These are phyloP conservation scores for Vanessa atalanta DNA, from an alignment of 1,140 invertebrate genomes.

Conservation along the genomic window DNA sequence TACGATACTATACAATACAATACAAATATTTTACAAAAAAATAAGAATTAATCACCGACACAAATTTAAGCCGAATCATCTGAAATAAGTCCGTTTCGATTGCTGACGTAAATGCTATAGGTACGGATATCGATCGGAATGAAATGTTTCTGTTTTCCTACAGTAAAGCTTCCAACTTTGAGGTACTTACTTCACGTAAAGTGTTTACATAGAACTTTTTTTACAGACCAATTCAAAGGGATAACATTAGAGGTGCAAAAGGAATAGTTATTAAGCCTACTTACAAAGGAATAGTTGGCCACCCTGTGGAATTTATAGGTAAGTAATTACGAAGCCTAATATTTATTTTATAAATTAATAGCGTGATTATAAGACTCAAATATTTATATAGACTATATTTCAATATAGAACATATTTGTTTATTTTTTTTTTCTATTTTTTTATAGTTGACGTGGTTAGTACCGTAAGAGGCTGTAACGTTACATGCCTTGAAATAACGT, in stretches of 20 bases:
- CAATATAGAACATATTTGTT: too few species aligned
- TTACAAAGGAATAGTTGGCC: constrained; percentile 91
- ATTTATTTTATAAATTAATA: background rate
- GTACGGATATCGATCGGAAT: background rate
- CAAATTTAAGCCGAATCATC: background rate
- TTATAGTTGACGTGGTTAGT: too few species aligned
- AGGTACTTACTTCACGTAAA: constrained; percentile 1
- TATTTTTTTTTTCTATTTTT: too few species aligned
- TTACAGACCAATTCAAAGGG: constrained; percentile 75
- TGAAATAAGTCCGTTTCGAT: background rate
- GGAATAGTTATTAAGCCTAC: constrained; percentile 92
- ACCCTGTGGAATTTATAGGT: constrained; percentile 98
- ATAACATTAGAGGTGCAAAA: constrained; percentile 83
- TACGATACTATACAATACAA: background rate
- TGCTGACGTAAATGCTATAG: background rate
- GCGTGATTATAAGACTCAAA: too few species aligned
- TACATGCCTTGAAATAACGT: too few species aligned
- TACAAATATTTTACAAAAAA: constrained; percentile 8
- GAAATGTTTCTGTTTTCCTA: constrained; percentile 3
- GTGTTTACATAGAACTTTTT: constrained; percentile 37
- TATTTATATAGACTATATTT: too few species aligned
- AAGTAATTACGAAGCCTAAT: constrained; percentile 35
- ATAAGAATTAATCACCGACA: background rate
- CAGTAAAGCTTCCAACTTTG: background rate
- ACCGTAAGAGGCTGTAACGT: too few species aligned